A percentile compares a stretch with the other conserved stretches of the same genome.
Evolutionary conservation across 2,113 vertebrate species (phyloP).

Genomic region (Panthera uncia): DNA sequence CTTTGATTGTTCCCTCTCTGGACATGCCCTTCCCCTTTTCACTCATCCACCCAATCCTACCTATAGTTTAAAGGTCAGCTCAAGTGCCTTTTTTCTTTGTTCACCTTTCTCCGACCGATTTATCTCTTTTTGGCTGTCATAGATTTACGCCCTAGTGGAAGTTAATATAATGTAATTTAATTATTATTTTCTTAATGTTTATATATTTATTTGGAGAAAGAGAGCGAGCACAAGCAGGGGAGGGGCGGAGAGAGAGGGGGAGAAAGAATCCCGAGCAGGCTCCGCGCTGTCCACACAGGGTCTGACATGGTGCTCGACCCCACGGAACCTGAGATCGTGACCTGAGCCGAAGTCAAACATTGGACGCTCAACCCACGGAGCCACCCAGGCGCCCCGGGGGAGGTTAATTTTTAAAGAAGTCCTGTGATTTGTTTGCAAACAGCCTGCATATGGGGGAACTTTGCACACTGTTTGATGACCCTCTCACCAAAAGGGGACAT

Average conservation of each 20-base stretch:
- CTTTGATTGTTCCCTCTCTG: background rate
- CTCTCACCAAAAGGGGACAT: background rate
- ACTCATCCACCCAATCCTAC: background rate
- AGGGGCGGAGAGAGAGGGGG: too few species aligned
- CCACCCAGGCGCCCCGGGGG: too few species aligned
- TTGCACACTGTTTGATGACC: background rate
- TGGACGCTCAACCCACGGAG: too few species aligned
- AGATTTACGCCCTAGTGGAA: too few species aligned
- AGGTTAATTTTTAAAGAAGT: background rate
- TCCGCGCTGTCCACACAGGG: accelerated
- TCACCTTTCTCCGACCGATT: background rate
- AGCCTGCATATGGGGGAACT: background rate
- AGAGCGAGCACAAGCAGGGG: too few species aligned
- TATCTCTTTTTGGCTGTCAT: background rate
- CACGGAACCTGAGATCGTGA: too few species aligned
- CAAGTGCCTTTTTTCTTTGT: background rate
- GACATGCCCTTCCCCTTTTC: accelerated
- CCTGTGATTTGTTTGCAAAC: background rate
- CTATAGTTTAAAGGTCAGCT: background rate
- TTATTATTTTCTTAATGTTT: too few species aligned
- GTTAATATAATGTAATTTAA: background rate
- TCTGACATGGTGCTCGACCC: too few species aligned
- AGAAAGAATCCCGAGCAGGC: too few species aligned
- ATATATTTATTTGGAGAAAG: too few species aligned
- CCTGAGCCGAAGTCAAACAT: too few species aligned